A percentile compares a stretch with the other conserved stretches of the same genome.
Conservation (phyloP, 2,113 vertebrate genomes). For the Mobula birostris region DNA sequence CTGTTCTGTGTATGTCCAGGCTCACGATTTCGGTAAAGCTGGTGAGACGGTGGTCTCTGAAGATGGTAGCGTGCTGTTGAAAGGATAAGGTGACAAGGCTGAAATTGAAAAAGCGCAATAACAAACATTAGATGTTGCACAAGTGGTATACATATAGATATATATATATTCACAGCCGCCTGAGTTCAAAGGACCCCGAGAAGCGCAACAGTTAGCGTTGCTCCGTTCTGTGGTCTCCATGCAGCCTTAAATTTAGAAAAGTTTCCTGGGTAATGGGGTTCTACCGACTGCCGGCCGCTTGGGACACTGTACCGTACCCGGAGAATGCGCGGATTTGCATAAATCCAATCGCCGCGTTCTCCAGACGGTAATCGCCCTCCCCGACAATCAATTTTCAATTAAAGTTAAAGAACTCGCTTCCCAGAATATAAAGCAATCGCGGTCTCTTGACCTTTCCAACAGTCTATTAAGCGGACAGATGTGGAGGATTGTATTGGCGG, state of each 20-base stretch:
- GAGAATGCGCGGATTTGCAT: slow-evolving; percentile 17
- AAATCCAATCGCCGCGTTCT: slow-evolving; percentile 30
- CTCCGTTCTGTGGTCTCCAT: not conserved
- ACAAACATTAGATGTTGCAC: no score
- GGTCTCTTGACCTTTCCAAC: slow-evolving; percentile 2
- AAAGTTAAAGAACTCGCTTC: slow-evolving; percentile 27
- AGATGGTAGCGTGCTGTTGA: no score
- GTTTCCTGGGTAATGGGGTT: not conserved
- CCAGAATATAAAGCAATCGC: slow-evolving; percentile 20
- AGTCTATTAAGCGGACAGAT: slow-evolving; percentile 32
- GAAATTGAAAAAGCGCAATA: no score
- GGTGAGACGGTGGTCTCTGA: no score
- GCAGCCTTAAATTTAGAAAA: slow-evolving; percentile 14
- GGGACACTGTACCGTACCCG: not conserved
- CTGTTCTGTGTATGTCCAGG: no score
- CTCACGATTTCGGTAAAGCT: no score
- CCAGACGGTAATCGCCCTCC: slow-evolving; percentile 33
- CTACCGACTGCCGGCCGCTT: not conserved
- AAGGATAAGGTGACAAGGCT: no score
- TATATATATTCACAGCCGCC: not conserved
- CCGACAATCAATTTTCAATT: slow-evolving; percentile 37
- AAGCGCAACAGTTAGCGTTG: not conserved
- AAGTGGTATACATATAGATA: no score
- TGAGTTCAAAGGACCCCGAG: slow-evolving; percentile 14
- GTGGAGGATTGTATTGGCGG: not conserved